These are phyloP conservation scores for Bilobella aurantiaca DNA, from an alignment of 1,140 invertebrate species.

Conservation along the genomic window DNA sequence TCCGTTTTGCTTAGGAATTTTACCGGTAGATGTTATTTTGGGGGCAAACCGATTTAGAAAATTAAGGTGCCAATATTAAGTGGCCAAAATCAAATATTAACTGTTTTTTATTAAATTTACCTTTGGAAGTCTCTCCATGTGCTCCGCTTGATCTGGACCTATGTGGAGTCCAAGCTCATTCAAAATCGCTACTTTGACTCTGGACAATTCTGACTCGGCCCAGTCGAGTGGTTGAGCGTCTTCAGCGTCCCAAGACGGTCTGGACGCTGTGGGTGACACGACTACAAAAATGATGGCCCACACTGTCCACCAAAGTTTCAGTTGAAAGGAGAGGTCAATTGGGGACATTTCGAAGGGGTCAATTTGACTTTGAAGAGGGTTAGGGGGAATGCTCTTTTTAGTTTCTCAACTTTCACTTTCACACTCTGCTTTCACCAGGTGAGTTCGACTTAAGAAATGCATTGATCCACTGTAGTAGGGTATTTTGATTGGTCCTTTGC, in stretches of 20 bases:
- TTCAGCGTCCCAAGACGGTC: background rate
- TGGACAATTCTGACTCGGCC: background rate
- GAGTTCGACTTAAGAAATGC: too few species aligned
- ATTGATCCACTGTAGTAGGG: background rate
- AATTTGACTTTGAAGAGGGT: background rate
- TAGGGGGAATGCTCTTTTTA: background rate
- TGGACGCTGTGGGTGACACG: background rate
- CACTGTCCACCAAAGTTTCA: background rate
- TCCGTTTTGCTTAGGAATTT: too few species aligned
- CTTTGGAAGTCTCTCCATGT: background rate
- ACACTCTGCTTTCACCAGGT: too few species aligned
- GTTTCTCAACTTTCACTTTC: background rate
- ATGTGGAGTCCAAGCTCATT: slow-evolving; percentile 2
- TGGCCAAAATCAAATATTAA: too few species aligned
- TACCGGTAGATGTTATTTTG: too few species aligned
- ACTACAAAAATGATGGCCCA: background rate
- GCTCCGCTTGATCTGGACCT: background rate
- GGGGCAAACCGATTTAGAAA: too few species aligned
- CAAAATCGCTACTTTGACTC: background rate
- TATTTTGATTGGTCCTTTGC: background rate
- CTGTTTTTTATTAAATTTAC: too few species aligned
- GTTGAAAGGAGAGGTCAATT: background rate
- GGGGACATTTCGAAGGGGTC: background rate
- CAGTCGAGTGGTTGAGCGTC: background rate
- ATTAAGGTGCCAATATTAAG: too few species aligned